Conservation (phyloP, 2,797 vertebrate genomes). For the Pempheris klunzingeri region DNA sequence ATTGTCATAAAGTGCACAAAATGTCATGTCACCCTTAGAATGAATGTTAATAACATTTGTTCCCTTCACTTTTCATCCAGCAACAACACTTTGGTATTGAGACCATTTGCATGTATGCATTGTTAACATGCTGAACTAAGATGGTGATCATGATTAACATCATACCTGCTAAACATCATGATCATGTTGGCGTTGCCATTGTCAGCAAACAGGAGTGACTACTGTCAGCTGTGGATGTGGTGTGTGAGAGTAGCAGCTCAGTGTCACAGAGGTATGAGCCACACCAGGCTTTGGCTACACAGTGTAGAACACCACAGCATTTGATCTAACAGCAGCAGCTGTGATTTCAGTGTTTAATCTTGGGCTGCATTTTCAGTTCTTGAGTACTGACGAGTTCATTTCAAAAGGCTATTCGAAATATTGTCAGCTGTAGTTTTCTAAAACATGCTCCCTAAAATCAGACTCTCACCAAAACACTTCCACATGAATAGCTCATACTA, state of each 20-base stretch:
- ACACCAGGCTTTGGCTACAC: background rate
- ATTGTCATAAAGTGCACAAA: no score
- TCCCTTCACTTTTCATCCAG: no score
- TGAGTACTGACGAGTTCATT: background rate
- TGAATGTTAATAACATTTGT: no score
- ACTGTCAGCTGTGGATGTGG: no score
- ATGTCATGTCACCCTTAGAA: no score
- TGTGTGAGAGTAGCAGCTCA: background rate
- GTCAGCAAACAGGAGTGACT: background rate
- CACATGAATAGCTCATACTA: slow-evolving; percentile 18
- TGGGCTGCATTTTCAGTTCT: background rate
- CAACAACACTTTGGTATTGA: no score
- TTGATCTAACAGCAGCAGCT: background rate
- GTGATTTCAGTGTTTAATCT: background rate
- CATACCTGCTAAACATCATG: background rate
- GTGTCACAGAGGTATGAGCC: background rate
- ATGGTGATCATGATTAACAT: background rate
- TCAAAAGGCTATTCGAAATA: background rate
- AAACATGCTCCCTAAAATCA: background rate
- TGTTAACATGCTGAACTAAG: background rate
- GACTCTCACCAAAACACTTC: slow-evolving; percentile 11
- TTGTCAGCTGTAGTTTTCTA: background rate
- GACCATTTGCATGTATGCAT: no score
- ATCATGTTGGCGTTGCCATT: no score
- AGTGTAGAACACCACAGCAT: background rate